Evolutionary conservation across 1,140 invertebrate species (phyloP), one percentile per base, ranked within the genome.

Genomic region (Protaetia brevitarsis): DNA sequence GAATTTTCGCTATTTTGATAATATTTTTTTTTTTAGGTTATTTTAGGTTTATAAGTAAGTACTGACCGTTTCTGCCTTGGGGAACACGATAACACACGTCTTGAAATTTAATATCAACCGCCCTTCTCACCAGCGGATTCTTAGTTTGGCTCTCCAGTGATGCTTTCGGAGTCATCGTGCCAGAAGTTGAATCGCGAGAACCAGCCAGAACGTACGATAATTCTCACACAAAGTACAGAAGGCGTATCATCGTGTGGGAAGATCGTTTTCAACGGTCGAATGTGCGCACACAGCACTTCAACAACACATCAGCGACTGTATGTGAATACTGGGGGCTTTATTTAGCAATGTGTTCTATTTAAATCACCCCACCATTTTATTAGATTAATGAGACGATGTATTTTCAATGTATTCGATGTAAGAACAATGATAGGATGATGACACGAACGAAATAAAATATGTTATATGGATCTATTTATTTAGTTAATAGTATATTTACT

Each of bases 61-160:
- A 79, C 83, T 84, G 75, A 89, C 87, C 83, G 80, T 84, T 86
- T 76, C 81, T 80, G 37, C 87, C 85, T 73, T 77, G 81, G 1
- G 84, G 84, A 0, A 91, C 85, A 1, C 85, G 84, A 69, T 86
- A 91, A 0, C 83, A 85, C 92, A n/a, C 75, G 69, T 91, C 88
- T 63, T 85, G 82, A 74, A 92, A 92, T 72, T 88, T 86, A 21
- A 92, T 84, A 73, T 90, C 85, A 30, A 91, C 81, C 0, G 88
- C 73, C 86, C 78, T 68, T 83, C 80, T 7, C 19, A 23, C 19
- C 7, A 1, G 41, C 13, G 5, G 19, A 51, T 6, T 16, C 5
- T 51, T 8, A 19, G 6, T 10, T 19, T 19, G 41, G 13, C 8
- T 8, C 2, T 16, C 26, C 16, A 19, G 26, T 51, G 19, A 51